Conservation (phyloP, 92 coral and sea anemone species). For the Heliopora coerulea region DNA sequence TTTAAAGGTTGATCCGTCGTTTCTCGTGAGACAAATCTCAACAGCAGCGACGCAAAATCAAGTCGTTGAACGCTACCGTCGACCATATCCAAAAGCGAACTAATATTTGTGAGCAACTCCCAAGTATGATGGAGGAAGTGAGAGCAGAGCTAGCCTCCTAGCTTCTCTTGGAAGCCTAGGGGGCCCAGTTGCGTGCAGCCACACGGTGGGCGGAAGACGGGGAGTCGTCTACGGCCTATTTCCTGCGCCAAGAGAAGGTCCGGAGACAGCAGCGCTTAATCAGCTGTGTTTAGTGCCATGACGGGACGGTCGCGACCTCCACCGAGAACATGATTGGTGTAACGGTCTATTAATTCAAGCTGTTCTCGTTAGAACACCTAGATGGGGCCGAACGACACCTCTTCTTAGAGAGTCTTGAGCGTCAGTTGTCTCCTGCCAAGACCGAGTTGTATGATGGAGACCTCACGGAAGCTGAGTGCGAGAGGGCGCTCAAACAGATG, state of each 20-base stretch:
- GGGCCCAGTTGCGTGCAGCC: slow-evolving; percentile 12
- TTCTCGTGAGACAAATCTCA: background rate
- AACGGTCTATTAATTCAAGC: background rate
- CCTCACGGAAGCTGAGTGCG: slow-evolving; percentile 33
- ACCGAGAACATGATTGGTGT: background rate
- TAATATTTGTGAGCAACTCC: background rate
- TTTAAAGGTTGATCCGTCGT: slow-evolving; percentile 8
- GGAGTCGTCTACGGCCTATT: background rate
- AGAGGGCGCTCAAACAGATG: slow-evolving; percentile 42
- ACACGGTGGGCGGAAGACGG: slow-evolving; percentile 29
- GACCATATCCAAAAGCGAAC: background rate
- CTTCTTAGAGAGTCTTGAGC: background rate
- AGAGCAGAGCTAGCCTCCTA: background rate
- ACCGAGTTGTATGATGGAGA: slow-evolving; percentile 41
- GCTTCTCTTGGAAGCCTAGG: background rate
- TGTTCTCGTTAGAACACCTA: background rate
- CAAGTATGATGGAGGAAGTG: background rate
- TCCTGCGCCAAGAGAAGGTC: background rate
- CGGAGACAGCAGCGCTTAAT: background rate
- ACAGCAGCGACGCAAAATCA: background rate
- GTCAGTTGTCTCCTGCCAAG: background rate
- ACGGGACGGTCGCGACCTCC: background rate
- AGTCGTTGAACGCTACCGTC: background rate
- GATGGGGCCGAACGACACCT: background rate
- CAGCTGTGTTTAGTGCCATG: background rate